These are phyloP conservation scores for Melanargia galathea DNA, from an alignment of 2,888 invertebrate genomes.

Conservation along the genomic window DNA sequence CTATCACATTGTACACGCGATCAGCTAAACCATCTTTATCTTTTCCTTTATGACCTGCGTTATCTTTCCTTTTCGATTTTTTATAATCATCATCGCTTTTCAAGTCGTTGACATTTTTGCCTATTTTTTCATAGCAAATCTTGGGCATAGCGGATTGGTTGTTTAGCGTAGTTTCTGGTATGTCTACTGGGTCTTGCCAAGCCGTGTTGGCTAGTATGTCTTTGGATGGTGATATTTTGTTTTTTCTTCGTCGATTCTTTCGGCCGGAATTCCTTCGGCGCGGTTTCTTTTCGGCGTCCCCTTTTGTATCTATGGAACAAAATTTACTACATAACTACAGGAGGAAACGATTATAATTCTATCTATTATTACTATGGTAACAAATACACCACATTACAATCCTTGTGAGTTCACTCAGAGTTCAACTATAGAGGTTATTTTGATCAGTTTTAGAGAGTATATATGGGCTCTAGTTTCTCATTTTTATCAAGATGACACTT, in stretches of 20 bases:
- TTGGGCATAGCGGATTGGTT: conserved; percentile 52
- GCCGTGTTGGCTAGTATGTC: conserved; percentile 45
- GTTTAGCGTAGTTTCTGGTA: conserved; percentile 43
- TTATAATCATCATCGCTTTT: conserved; percentile 44
- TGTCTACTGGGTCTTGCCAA: conserved; percentile 28
- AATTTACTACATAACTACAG: too few relatives aligned
- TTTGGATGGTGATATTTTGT: conserved; percentile 62
- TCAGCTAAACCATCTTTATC: conserved; percentile 45
- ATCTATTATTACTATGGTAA: too few relatives aligned
- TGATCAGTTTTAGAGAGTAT: too few relatives aligned
- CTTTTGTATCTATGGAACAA: conserved; percentile 48
- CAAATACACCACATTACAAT: too few relatives aligned
- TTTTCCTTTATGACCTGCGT: conserved; percentile 23
- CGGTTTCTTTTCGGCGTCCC: conserved; percentile 57
- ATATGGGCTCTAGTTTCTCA: too few relatives aligned
- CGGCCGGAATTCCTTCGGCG: conserved; percentile 65
- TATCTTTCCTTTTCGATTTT: conserved; percentile 44
- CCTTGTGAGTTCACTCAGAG: too few relatives aligned
- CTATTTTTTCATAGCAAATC: conserved; percentile 55
- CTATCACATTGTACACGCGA: conserved; percentile 64
- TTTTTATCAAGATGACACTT: too few relatives aligned
- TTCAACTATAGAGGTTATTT: too few relatives aligned
- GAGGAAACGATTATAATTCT: too few relatives aligned
- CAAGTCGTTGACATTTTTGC: conserved; percentile 70
- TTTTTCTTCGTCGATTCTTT: conserved; percentile 66